Evolutionary conservation across 2,797 vertebrate genomes (phyloP).

Genomic region (Lepilemur septentrionalis): DNA sequence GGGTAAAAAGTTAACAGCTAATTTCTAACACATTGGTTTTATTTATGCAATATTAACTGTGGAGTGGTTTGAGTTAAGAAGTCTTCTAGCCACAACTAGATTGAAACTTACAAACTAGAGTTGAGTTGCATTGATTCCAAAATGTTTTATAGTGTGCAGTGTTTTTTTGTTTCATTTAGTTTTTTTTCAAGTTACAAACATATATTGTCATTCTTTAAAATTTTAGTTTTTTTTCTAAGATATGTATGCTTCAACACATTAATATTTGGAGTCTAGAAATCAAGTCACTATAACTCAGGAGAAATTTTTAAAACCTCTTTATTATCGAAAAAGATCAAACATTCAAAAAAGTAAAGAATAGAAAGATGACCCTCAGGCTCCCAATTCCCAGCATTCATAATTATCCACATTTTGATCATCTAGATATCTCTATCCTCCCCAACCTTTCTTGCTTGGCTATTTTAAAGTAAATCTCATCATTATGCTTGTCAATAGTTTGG

Average conservation of each 20-base stretch:
- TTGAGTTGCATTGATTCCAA: neutral
- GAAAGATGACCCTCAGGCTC: neutral
- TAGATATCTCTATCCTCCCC: neutral
- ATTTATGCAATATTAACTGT: conserved; percentile 15
- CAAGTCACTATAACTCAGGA: neutral
- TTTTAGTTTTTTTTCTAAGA: neutral
- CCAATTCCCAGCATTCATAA: neutral
- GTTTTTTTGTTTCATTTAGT: neutral
- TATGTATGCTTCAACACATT: neutral
- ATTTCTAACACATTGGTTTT: conserved; percentile 35
- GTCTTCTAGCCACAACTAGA: neutral
- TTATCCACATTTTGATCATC: neutral
- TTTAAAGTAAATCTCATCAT: conserved; percentile 42
- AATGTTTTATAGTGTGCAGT: neutral
- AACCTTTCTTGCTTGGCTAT: neutral
- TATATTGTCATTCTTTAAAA: conserved; percentile 26
- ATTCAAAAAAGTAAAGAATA: neutral
- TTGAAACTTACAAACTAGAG: conserved; percentile 18
- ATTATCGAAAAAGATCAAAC: conserved; percentile 24
- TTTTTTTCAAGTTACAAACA: conserved; percentile 14
- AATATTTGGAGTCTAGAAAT: conserved; percentile 39
- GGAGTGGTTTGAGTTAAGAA: neutral
- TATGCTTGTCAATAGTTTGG: neutral
- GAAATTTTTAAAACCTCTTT: neutral
- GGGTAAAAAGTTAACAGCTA: neutral